Percentiles rank a stretch among this genome's conserved stretches.
Conservation (phyloP, 2,888 invertebrate species). For the Macrophya alboannulata region DNA sequence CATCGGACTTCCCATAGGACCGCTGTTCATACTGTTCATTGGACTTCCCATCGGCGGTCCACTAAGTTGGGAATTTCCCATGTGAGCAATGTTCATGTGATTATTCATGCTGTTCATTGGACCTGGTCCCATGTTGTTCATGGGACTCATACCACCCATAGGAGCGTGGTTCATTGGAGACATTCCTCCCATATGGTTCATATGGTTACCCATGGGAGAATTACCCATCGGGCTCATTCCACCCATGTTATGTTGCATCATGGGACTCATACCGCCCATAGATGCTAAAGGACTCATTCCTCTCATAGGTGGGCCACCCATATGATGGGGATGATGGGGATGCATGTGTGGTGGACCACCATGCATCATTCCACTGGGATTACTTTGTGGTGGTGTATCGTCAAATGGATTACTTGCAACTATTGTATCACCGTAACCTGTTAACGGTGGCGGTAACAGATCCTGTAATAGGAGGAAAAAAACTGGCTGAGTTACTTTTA, state of each 20-base stretch:
- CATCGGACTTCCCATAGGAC: constrained; percentile 85
- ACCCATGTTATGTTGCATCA: constrained; percentile 79
- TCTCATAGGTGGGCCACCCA: constrained; percentile 85
- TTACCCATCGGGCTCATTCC: constrained; percentile 78
- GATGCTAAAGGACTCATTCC: constrained; percentile 84
- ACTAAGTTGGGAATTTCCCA: constrained; percentile 80
- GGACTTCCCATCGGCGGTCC: constrained; percentile 86
- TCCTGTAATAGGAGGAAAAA: constrained; percentile 82
- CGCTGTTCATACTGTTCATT: constrained; percentile 79
- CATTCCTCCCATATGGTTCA: constrained; percentile 85
- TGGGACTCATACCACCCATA: constrained; percentile 85
- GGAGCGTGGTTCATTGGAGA: constrained; percentile 84
- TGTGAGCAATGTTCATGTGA: constrained; percentile 80
- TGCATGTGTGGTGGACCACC: constrained; percentile 80
- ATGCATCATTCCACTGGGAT: constrained; percentile 81
- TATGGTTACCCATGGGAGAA: constrained; percentile 80
- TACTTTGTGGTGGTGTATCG: constrained; percentile 87
- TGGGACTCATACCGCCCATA: constrained; percentile 79
- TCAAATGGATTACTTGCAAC: constrained; percentile 97
- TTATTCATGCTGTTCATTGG: constrained; percentile 82
- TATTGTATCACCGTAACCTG: constrained; percentile 96
- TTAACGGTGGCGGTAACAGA: constrained; percentile 91
- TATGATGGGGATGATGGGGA: constrained; percentile 83
- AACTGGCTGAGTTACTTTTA: not conserved
- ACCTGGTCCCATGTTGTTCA: constrained; percentile 88